Evolutionary conservation across 2,113 vertebrate genomes (phyloP).

Genomic region (Ictalurus furcatus): DNA sequence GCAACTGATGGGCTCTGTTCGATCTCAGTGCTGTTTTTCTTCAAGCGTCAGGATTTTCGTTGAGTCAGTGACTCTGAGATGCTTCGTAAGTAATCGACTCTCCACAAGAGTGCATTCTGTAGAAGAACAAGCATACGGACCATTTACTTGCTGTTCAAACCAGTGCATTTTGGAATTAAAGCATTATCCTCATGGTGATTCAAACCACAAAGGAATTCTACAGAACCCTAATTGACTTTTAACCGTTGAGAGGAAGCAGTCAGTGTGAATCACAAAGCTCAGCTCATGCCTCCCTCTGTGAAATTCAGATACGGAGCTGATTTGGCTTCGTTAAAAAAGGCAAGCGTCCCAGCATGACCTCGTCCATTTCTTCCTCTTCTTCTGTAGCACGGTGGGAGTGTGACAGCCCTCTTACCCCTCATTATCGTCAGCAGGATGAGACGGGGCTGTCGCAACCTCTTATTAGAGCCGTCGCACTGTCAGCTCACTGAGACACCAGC

Average conservation of each 20-base stretch:
- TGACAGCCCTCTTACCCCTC: conserved; percentile 31
- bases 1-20: conserved; percentile 33
- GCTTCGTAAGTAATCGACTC: background rate
- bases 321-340: conserved; percentile 43
- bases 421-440: conserved; percentile 51
- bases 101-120: background rate
- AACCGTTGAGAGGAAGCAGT: background rate
- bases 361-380: background rate
- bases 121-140: background rate
- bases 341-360: conserved; percentile 46
- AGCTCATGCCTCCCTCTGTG: background rate
- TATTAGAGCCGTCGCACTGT: conserved; percentile 60
- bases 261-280: background rate
- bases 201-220: background rate
- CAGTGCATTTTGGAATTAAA: background rate
- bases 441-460: conserved; percentile 27
- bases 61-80: background rate
- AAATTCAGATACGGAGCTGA: background rate
- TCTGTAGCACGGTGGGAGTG: conserved; percentile 38
- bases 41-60: conserved; percentile 2
- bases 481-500: conserved; percentile 28
- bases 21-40: conserved; percentile 36
- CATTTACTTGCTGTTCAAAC: background rate
- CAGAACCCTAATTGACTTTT: background rate
- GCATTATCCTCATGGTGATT: background rate